A percentile compares a stretch with the other conserved stretches of the same genome.
phyloP scores from a whole-genome alignment of 2,113 vertebrate species.

The Nesoenas mayeri region DNA sequence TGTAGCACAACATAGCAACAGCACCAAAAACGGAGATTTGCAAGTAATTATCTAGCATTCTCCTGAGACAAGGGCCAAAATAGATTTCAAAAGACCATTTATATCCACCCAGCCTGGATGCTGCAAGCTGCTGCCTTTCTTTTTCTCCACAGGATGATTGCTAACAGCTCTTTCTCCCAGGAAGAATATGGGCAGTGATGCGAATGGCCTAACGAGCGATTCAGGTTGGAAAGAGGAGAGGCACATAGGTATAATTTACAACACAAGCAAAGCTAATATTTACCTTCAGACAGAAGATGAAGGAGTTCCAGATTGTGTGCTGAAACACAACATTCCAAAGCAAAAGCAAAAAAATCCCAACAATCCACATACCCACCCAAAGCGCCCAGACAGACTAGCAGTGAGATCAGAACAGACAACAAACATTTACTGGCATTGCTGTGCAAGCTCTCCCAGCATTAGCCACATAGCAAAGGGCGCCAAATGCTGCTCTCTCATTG shows the following conservation, averaged over 20 bases:
- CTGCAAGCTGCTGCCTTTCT: neutral
- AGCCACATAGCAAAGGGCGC: neutral
- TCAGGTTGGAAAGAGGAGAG: neutral
- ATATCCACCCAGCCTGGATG: neutral
- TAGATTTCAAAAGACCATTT: neutral
- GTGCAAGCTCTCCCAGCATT: neutral
- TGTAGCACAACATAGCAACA: neutral
- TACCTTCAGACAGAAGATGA: neutral
- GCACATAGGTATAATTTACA: neutral
- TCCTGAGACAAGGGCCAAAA: neutral
- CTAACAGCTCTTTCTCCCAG: neutral
- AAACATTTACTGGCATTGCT: neutral
- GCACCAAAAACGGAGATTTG: neutral
- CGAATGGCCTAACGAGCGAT: neutral
- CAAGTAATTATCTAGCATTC: neutral
- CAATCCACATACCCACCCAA: fast-evolving
- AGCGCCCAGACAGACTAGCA: neutral
- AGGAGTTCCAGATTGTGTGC: neutral
- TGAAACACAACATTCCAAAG: constrained; percentile 31
- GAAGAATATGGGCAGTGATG: fast-evolving
- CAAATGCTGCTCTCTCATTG: neutral
- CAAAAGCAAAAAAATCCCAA: neutral
- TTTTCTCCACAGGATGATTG: neutral
- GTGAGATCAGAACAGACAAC: neutral
- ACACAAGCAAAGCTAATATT: neutral